Evolutionary conservation across 1,140 invertebrate species (phyloP).

Genomic region (Tetramorium parvispinum): DNA sequence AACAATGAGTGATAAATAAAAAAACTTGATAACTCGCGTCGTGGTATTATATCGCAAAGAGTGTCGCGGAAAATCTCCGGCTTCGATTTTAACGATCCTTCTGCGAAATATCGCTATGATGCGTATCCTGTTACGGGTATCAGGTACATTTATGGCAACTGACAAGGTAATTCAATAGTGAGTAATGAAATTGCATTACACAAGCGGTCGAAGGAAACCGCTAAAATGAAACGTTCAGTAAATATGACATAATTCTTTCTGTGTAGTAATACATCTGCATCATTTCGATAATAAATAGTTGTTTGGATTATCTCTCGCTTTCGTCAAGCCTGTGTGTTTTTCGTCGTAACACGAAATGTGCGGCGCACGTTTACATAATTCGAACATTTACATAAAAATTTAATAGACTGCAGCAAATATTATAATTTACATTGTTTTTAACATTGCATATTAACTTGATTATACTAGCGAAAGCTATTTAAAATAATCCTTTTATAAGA

Average conservation of each 20-base stretch:
- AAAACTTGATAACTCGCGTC: background rate
- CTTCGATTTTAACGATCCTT: slow-evolving; percentile 20
- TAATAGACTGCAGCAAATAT: background rate
- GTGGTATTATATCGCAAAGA: background rate
- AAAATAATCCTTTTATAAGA: background rate
- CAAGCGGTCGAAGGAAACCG: background rate
- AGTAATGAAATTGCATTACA: slow-evolving; percentile 14
- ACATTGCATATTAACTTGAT: background rate
- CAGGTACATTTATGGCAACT: slow-evolving; percentile 11
- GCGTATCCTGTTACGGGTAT: slow-evolving; percentile 19
- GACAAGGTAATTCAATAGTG: slow-evolving; percentile 44
- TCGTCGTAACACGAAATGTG: background rate
- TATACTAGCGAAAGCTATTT: background rate
- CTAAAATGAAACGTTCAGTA: slow-evolving; percentile 28
- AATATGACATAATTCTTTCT: slow-evolving; percentile 24
- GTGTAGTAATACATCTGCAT: background rate
- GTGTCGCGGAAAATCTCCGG: slow-evolving; percentile 1
- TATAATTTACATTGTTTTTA: background rate
- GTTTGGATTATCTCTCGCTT: background rate
- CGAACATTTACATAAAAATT: background rate
- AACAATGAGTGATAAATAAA: slow-evolving; percentile 12
- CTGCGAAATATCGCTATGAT: slow-evolving; percentile 2
- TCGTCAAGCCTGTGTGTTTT: background rate
- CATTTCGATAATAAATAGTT: slow-evolving; percentile 15
- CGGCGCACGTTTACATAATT: background rate